Conservation (phyloP, 2,113 vertebrate species). For the Suncus etruscus region DNA sequence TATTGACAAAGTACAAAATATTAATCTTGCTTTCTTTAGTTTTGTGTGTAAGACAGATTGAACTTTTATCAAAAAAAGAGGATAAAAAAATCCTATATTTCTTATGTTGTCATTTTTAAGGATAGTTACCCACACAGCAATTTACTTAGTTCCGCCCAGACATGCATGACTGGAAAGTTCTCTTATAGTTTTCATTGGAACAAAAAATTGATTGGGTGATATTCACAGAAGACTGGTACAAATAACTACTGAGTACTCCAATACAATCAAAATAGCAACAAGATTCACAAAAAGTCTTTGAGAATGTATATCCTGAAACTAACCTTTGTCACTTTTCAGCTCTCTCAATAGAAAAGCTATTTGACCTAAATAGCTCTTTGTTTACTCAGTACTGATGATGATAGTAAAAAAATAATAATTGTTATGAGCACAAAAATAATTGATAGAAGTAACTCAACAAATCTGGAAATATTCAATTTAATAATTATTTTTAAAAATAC, state of each 20-base stretch:
- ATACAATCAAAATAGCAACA: background rate
- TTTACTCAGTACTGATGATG: background rate
- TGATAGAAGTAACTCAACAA: too few relatives aligned
- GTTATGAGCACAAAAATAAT: too few relatives aligned
- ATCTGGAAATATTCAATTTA: too few relatives aligned
- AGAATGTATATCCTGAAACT: background rate
- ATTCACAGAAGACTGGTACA: background rate
- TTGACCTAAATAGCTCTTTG: background rate
- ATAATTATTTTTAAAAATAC: background rate
- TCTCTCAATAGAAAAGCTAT: background rate
- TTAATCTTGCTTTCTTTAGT: background rate
- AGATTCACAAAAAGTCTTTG: background rate
- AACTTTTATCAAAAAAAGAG: background rate
- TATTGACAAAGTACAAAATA: background rate
- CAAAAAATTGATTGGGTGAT: background rate
- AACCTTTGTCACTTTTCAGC: background rate
- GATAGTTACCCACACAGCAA: background rate
- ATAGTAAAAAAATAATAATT: background rate
- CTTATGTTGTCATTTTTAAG: background rate
- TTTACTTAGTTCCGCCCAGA: background rate
- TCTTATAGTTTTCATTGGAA: background rate
- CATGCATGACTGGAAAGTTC: background rate
- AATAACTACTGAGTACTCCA: background rate
- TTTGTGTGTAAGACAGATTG: background rate
- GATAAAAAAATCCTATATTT: background rate